These are phyloP conservation scores for Pseudomyrmex gracilis DNA, from an alignment of 1,140 invertebrate species.

Conservation along the genomic window DNA sequence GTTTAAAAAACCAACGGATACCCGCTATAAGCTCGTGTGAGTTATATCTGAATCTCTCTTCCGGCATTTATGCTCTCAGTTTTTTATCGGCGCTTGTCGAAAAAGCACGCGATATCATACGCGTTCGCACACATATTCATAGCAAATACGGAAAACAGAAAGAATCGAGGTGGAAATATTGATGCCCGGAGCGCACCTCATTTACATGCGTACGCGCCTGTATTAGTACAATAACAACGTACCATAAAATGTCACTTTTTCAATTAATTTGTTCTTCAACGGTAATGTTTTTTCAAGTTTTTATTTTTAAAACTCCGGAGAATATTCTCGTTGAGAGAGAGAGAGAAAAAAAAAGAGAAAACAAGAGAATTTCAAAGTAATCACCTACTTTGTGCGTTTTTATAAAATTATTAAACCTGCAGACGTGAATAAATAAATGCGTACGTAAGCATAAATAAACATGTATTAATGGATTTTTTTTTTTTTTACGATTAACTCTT, in stretches of 20 bases:
- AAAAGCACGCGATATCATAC: conserved; percentile 2
- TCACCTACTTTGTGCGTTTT: too few species aligned
- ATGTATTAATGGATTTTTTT: not conserved
- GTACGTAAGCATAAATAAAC: too few species aligned
- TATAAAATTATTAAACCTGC: too few species aligned
- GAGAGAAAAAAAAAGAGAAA: too few species aligned
- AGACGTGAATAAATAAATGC: too few species aligned
- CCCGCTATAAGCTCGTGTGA: not conserved
- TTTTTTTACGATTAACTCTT: conserved; percentile 4
- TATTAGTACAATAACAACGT: not conserved
- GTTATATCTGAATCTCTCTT: conserved; percentile 25
- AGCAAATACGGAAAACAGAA: not conserved
- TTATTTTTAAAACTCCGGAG: not conserved
- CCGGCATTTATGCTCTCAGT: not conserved
- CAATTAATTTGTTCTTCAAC: not conserved
- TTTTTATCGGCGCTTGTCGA: conserved; percentile 8
- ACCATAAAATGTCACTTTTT: not conserved
- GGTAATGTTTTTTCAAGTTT: not conserved
- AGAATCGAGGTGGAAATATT: not conserved
- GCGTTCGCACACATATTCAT: conserved; percentile 1
- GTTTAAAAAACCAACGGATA: conserved; percentile 39
- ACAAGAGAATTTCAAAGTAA: too few species aligned
- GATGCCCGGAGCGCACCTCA: not conserved
- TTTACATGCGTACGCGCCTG: not conserved
- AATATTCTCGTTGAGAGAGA: too few species aligned